These are phyloP conservation scores for Bombus impatiens DNA, from an alignment of 1,140 invertebrate genomes.

Conservation along the genomic window DNA sequence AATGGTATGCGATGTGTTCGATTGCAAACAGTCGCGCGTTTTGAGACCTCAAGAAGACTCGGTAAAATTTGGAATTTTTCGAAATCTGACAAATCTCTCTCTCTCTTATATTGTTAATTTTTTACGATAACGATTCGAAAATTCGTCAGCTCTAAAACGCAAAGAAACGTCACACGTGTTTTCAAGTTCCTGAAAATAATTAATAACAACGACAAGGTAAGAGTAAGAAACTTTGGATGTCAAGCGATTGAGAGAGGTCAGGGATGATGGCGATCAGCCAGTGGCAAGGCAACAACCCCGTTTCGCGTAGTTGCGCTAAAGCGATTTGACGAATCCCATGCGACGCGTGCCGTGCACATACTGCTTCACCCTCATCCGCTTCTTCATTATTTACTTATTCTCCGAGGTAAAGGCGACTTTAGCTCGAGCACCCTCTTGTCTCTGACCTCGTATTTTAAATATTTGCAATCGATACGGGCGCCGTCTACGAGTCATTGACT, in stretches of 20 bases:
- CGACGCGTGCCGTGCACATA: conserved; percentile 23
- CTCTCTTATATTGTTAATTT: too few relatives aligned
- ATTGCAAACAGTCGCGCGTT: too few relatives aligned
- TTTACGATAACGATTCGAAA: too few relatives aligned
- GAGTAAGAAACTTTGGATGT: neutral
- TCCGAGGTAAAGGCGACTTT: conserved; percentile 3
- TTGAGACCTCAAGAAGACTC: too few relatives aligned
- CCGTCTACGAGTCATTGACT: conserved; percentile 78
- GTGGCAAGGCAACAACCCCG: neutral
- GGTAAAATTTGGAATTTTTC: neutral
- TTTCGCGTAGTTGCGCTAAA: conserved; percentile 11
- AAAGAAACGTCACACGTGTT: too few relatives aligned
- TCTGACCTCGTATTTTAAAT: conserved; percentile 77
- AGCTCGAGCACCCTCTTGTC: conserved; percentile 42
- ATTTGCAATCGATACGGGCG: conserved; percentile 77
- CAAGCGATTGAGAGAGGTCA: too few relatives aligned
- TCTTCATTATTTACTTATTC: conserved; percentile 37
- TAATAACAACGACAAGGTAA: too few relatives aligned
- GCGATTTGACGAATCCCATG: conserved; percentile 42
- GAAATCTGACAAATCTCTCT: too few relatives aligned
- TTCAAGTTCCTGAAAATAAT: too few relatives aligned
- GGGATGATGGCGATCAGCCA: neutral
- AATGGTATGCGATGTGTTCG: too few relatives aligned
- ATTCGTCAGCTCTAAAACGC: too few relatives aligned
- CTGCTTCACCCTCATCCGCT: conserved; percentile 24